Evolutionary conservation across 1,140 invertebrate genomes (phyloP).

Genomic region (Zaprionus inermis): DNA sequence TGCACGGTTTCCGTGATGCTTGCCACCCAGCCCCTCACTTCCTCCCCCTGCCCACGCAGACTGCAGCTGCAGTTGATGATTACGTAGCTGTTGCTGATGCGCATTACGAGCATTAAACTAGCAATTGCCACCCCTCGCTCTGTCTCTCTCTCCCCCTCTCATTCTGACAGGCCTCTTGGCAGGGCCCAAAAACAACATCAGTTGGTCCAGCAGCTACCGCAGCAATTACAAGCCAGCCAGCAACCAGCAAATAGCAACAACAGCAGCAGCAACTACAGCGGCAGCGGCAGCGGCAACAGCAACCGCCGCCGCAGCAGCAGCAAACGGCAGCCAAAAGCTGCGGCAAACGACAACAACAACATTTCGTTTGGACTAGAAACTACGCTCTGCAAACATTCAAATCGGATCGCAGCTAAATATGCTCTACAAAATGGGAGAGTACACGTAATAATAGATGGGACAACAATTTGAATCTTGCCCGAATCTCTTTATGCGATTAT

Average conservation of each 20-base stretch:
- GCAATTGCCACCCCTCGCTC: constrained; percentile 31
- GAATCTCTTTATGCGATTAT: too few relatives aligned
- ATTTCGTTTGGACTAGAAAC: constrained; percentile 10
- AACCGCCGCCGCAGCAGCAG: neutral
- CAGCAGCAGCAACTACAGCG: neutral
- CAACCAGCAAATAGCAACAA: constrained; percentile 14
- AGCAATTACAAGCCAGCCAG: constrained; percentile 43
- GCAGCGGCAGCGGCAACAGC: neutral
- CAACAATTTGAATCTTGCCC: too few relatives aligned
- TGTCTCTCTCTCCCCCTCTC: neutral
- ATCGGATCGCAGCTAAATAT: too few relatives aligned
- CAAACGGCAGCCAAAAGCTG: constrained; percentile 4
- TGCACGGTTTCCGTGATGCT: neutral
- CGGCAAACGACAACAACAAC: neutral
- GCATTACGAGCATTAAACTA: constrained; percentile 51
- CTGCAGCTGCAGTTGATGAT: constrained; percentile 26
- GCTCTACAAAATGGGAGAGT: too few relatives aligned
- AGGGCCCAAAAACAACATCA: constrained; percentile 31
- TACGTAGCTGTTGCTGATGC: constrained; percentile 36
- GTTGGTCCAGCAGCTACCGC: constrained; percentile 20
- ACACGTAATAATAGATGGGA: too few relatives aligned
- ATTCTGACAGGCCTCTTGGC: constrained; percentile 17
- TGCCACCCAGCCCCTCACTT: neutral
- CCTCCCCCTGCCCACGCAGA: neutral
- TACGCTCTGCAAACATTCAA: neutral